Conservation (phyloP, 2,888 invertebrate genomes). For the Arge pagana region DNA sequence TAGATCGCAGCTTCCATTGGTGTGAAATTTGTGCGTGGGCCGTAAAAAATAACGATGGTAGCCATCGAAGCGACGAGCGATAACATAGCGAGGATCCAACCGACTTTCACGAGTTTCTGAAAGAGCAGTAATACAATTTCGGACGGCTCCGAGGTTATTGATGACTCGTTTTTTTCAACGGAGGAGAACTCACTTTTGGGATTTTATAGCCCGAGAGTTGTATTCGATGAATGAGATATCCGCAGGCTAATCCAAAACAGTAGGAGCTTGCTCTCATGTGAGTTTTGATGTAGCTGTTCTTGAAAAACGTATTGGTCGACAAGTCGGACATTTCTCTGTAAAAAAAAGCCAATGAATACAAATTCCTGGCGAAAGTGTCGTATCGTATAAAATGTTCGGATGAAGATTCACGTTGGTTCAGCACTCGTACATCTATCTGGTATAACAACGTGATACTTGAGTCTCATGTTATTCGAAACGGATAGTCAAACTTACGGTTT, state of each 20-base stretch:
- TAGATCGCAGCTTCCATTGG: slow-evolving; percentile 68
- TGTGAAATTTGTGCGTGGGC: slow-evolving; percentile 65
- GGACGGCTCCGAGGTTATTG: too few species aligned
- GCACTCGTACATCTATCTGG: not conserved
- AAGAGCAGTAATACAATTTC: not conserved
- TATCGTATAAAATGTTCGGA: not conserved
- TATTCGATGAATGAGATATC: slow-evolving; percentile 68
- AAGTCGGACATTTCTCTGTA: slow-evolving; percentile 71
- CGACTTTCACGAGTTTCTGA: slow-evolving; percentile 41
- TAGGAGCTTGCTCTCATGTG: slow-evolving; percentile 76
- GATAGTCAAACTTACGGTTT: slow-evolving; percentile 63
- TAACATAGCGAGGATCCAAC: slow-evolving; percentile 41
- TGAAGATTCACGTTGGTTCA: not conserved
- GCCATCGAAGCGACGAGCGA: slow-evolving; percentile 63
- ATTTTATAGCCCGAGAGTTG: slow-evolving; percentile 59
- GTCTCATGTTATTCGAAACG: not conserved
- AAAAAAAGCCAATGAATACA: slow-evolving; percentile 36
- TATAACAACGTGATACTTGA: not conserved
- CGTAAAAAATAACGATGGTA: slow-evolving; percentile 68
- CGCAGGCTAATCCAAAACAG: slow-evolving; percentile 69
- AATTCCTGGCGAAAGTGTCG: slow-evolving; percentile 15
- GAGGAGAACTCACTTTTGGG: slow-evolving; percentile 59
- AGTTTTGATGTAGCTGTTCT: slow-evolving; percentile 71
- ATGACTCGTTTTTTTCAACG: too few species aligned
- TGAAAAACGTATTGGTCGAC: slow-evolving; percentile 67